Base-by-base conservation (phyloP, 2,888 invertebrate species). In the Gastracanthus pulcherrimus region DNA sequence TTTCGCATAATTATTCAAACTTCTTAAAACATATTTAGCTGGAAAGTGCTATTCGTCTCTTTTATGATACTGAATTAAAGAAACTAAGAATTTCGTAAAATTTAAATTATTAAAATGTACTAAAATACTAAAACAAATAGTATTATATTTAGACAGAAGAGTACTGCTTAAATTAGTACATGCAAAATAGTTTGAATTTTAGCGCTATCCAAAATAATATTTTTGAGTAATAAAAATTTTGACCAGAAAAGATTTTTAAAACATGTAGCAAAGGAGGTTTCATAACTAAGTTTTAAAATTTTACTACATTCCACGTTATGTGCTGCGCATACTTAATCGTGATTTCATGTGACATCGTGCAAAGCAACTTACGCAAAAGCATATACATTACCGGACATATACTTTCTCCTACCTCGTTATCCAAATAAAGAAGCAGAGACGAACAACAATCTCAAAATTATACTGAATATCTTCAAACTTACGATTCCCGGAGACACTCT, bases 401-500 rank as follows among this genome's bases (percentile, higher is more conserved):
- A 3, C n/a, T n/a, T n/a, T n/a, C n/a, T n/a, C n/a, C n/a, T n/a
- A n/a, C n/a, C n/a, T 19, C 4, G 38, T 2, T 13, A n/a, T 48
- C 4, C 16, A 48, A 16, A 19, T 19, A 70, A 29, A 78, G 67
- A 67, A 3, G 69, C 19, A 71, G 74, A 75, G 38, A 62, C 62
- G 51, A 69, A 29, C 31, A 64, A 75, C 41, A 62, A 71, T 29
- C 16, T 45, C 5, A 70, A 45, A 16, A 36, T 19, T 19, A 5
- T 51, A 72, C 26, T 23, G 38, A 41, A 41, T 4, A 31, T 70
- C 5, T n/a, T n/a, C n/a, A 16, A 87, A 93, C 94, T 92, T 89
- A 90, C 92, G 82, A 93, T 92, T 87, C 93, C 93, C 51, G 94
- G 96, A 71, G 96, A 95, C 26, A 94, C 93, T 87, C 96, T 93